Evolutionary conservation across 1,140 invertebrate genomes (phyloP).

Genomic region (Cherax destructor): DNA sequence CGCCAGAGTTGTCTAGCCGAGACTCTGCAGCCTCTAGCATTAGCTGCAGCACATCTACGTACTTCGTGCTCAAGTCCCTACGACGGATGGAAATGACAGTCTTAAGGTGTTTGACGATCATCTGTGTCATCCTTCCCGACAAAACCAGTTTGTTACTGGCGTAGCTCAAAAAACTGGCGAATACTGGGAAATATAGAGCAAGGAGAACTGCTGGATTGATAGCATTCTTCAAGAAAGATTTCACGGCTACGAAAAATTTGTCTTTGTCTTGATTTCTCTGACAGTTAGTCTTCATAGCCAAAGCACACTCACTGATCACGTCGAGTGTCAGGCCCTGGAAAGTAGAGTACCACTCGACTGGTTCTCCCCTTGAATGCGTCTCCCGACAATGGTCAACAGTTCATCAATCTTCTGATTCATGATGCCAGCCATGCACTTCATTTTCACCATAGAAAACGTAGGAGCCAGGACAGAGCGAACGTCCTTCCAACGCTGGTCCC

Average conservation of each 20-base stretch:
- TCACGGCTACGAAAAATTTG: conserved; percentile 73
- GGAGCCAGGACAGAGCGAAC: conserved; percentile 77
- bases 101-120: conserved; percentile 74
- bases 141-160: conserved; percentile 73
- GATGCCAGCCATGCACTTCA: conserved; percentile 75
- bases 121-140: conserved; percentile 74
- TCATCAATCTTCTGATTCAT: conserved; percentile 74
- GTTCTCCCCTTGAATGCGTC: conserved; percentile 51
- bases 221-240: conserved; percentile 74
- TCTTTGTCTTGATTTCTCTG: conserved; percentile 75
- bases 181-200: conserved; percentile 74
- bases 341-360: conserved; percentile 72
- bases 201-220: conserved; percentile 73
- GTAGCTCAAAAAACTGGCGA: conserved; percentile 72
- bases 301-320: conserved; percentile 77
- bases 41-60: conserved; percentile 70
- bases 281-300: conserved; percentile 76
- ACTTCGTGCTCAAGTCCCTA: conserved; percentile 51
- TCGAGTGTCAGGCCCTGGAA: conserved; percentile 77
- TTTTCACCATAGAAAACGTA: conserved; percentile 78
- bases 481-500: conserved; percentile 77
- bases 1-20: background rate
- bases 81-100: conserved; percentile 72
- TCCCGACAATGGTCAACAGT: conserved; percentile 72
- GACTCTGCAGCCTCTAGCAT: conserved; percentile 70